Conservation (phyloP, 1,140 invertebrate species). For the Sycobia sp. region DNA sequence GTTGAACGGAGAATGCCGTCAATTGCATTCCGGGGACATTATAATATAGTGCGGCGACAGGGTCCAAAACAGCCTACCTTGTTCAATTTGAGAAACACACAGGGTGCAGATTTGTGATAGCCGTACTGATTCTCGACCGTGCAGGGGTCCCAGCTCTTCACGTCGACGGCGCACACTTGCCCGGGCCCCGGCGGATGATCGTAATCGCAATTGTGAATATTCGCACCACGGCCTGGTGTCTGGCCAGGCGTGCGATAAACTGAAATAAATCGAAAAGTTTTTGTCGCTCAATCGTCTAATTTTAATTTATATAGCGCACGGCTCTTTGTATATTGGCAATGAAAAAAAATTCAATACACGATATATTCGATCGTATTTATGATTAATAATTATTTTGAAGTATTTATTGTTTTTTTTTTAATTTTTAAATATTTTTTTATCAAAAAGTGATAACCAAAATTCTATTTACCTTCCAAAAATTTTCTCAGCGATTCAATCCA, state of each 20-base stretch:
- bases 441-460: background rate
- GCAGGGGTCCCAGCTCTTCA: conserved; percentile 71
- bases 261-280: conserved; percentile 37
- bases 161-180: conserved; percentile 68
- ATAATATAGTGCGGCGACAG: too few relatives aligned
- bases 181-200: conserved; percentile 59
- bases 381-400: too few relatives aligned
- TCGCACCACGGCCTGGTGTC: conserved; percentile 63
- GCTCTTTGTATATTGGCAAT: too few relatives aligned
- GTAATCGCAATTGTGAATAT: conserved; percentile 66
- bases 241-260: conserved; percentile 66
- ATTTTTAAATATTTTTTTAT: too few relatives aligned
- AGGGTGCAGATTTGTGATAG: conserved; percentile 77
- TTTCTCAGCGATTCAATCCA: conserved; percentile 76
- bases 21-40: too few relatives aligned
- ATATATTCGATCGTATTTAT: too few relatives aligned
- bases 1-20: too few relatives aligned
- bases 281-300: background rate
- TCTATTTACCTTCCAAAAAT: conserved; percentile 73
- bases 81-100: conserved; percentile 84
- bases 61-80: too few relatives aligned
- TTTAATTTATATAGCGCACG: background rate
- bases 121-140: conserved; percentile 76
- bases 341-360: too few relatives aligned
- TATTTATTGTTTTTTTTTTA: too few relatives aligned